Conservation (phyloP, 2,113 vertebrate species). For the Synodontis membranacea region DNA sequence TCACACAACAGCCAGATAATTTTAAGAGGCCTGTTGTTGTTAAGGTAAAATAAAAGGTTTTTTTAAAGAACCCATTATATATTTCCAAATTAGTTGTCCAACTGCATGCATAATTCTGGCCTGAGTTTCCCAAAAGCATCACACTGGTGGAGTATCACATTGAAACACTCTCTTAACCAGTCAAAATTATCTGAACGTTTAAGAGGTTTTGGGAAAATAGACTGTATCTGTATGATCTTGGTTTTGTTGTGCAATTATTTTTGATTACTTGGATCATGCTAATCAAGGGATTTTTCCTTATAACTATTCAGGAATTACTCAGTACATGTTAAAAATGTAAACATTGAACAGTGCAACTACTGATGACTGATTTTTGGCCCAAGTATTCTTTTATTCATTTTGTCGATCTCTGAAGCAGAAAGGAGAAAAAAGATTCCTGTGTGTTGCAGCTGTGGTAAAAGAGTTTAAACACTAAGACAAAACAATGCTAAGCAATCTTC, state of each 20-base stretch:
- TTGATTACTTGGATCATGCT: background rate
- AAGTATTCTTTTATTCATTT: background rate
- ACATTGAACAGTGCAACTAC: background rate
- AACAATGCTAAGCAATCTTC: slow-evolving; percentile 39
- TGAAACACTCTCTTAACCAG: background rate
- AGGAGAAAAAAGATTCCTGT: background rate
- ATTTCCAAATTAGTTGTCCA: background rate
- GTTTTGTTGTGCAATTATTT: background rate
- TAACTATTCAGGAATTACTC: background rate
- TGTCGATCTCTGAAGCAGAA: background rate
- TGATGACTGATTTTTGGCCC: background rate
- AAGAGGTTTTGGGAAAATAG: background rate
- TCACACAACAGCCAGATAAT: background rate
- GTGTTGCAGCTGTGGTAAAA: background rate
- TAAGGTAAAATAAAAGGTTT: background rate
- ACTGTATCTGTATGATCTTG: background rate
- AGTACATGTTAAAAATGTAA: background rate
- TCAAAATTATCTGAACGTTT: background rate
- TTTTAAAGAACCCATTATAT: background rate
- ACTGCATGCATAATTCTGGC: background rate
- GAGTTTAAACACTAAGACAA: slow-evolving; percentile 40
- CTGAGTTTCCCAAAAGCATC: background rate
- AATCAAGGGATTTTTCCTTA: background rate
- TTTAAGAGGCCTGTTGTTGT: background rate
- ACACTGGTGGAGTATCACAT: background rate